Evolutionary conservation across 2,888 invertebrate species (phyloP), one percentile per base, ranked within the genome.

Genomic region (Rhogogaster chlorosoma): DNA sequence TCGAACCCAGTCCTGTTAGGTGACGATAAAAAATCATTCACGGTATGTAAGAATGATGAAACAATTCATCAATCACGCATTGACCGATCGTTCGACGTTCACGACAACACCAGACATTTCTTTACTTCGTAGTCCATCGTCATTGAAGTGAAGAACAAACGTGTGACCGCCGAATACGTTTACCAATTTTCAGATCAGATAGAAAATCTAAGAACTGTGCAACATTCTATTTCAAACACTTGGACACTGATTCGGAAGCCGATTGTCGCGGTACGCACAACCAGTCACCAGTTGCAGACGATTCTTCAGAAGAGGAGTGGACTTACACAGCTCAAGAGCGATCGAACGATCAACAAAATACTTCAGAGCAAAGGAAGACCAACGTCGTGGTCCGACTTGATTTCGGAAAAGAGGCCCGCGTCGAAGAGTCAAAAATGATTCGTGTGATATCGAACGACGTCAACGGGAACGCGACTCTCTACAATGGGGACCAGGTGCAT

Each of bases 141-240:
- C 77, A 29, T 9, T 29, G 18, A 10, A 26, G 77, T 77, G 26
- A 32, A 42, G 3, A 42, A 38, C 42, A 38, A 77, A 29, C n/a
- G 77, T 22, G 32, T 80, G 10, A 80, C n/a, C 32, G n/a, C 7
- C 12, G 18, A 61, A 49, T 38, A 84, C 67, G 42, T 70, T 73
- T 73, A 38, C 78, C 36, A 77, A 49, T 84, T 88, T 89, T 64
- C 86, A 94, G 97, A 89, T 96, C 97, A 12, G 96, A 97, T 93
- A 94, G 97, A 88, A 97, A 96, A 93, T 97, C 97, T 26, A 97
- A 97, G 93, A 97, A 98, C 93, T 95, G 96, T 92, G 98, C 96
- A 88, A 97, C 96, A 86, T 98, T 97, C 93, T 98, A 98, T 94
- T 98, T 97, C 93, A 97, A 95, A 93, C 98, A 98, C 93, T 95